Conservation (phyloP, 2,888 invertebrate genomes). For the Pelosia muscerda region DNA sequence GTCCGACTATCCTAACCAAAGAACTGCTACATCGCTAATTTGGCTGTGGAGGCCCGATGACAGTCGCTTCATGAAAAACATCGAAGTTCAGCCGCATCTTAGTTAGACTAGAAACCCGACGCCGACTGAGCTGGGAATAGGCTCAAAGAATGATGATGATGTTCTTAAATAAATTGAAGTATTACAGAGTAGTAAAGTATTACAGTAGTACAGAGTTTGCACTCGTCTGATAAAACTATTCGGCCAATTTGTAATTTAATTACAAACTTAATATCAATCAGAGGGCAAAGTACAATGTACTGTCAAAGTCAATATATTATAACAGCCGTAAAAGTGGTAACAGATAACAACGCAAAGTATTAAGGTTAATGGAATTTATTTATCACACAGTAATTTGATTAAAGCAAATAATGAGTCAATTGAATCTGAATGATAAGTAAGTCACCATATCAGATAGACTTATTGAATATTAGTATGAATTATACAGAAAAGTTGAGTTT, state of each 20-base stretch:
- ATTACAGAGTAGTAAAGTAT: too few species aligned
- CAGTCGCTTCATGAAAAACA: too few species aligned
- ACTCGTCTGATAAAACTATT: background rate
- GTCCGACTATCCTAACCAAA: too few species aligned
- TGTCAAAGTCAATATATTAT: background rate
- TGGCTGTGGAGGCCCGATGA: too few species aligned
- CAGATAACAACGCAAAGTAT: conserved; percentile 6
- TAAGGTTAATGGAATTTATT: background rate
- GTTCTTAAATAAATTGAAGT: too few species aligned
- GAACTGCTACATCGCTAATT: too few species aligned
- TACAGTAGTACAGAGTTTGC: too few species aligned
- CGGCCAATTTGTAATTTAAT: background rate
- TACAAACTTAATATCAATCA: conserved; percentile 2
- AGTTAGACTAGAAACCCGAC: too few species aligned
- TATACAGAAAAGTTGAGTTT: too few species aligned
- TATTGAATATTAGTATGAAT: background rate
- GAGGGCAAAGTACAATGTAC: conserved; percentile 12
- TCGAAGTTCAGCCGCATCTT: too few species aligned
- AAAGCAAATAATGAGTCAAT: background rate
- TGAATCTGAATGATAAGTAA: conserved; percentile 2
- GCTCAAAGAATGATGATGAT: too few species aligned
- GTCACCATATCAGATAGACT: background rate
- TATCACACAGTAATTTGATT: background rate
- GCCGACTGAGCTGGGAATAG: too few species aligned
- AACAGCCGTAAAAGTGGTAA: background rate